These are phyloP conservation scores for Druceiella hillmani DNA, from an alignment of 2,888 invertebrate genomes.

Conservation along the genomic window DNA sequence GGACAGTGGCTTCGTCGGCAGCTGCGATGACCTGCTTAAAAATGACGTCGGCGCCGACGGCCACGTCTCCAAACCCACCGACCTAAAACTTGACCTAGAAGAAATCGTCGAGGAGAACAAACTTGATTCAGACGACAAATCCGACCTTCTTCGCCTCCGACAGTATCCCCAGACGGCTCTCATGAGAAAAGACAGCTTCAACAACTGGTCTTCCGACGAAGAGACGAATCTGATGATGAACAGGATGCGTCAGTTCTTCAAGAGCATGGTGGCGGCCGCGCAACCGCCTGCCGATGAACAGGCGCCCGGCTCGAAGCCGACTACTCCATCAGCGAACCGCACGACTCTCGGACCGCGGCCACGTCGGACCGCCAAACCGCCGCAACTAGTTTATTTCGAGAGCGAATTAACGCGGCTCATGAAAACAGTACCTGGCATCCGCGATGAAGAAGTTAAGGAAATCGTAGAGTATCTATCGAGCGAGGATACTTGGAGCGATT, in stretches of 20 bases:
- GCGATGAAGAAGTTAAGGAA: slow-evolving; percentile 85
- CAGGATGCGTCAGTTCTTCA: slow-evolving; percentile 89
- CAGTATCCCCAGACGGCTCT: slow-evolving; percentile 53
- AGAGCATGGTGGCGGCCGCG: slow-evolving; percentile 75
- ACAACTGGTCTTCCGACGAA: slow-evolving; percentile 91
- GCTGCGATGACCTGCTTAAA: slow-evolving; percentile 78
- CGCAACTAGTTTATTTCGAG: slow-evolving; percentile 84
- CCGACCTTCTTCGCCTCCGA: slow-evolving; percentile 49
- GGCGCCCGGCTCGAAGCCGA: slow-evolving; percentile 49
- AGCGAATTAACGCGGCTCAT: slow-evolving; percentile 83
- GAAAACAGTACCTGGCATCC: slow-evolving; percentile 89
- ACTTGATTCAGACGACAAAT: slow-evolving; percentile 46
- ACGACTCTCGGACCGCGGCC: slow-evolving; percentile 55
- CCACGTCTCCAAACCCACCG: slow-evolving; percentile 49
- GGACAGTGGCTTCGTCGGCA: slow-evolving; percentile 85
- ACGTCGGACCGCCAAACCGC: slow-evolving; percentile 66
- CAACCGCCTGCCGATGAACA: slow-evolving; percentile 36
- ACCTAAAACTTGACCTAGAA: slow-evolving; percentile 52
- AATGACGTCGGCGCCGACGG: slow-evolving; percentile 52
- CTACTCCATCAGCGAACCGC: slow-evolving; percentile 37
- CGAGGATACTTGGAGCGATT: slow-evolving; percentile 92
- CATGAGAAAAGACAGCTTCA: slow-evolving; percentile 83
- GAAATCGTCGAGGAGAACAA: slow-evolving; percentile 57
- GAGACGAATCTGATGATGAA: slow-evolving; percentile 95
- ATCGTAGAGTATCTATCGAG: slow-evolving; percentile 90